These are phyloP conservation scores for Tapirus indicus DNA, from an alignment of 2,797 vertebrate genomes.

Conservation along the genomic window DNA sequence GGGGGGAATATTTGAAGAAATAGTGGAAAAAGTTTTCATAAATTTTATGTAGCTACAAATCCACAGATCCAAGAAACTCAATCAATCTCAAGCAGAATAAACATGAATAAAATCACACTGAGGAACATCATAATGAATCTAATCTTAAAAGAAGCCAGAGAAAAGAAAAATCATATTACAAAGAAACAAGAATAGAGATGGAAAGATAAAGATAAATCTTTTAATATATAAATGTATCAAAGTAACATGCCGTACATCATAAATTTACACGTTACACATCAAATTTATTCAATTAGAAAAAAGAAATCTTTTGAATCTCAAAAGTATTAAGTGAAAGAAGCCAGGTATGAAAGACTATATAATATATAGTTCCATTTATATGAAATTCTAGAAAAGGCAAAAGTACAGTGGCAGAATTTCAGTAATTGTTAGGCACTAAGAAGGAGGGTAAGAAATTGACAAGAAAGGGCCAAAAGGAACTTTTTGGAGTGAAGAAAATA, in stretches of 20 bases:
- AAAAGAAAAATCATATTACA: not conserved
- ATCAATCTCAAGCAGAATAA: not conserved
- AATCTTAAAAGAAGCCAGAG: not conserved
- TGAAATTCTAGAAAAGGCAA: constrained; percentile 30
- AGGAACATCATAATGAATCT: not conserved
- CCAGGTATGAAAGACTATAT: not conserved
- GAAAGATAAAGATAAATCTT: not conserved
- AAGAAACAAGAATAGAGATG: constrained; percentile 13
- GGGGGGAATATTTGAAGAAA: not conserved
- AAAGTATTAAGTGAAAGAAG: not conserved
- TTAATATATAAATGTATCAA: too few species aligned
- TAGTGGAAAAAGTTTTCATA: not conserved
- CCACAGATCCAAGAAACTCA: not conserved
- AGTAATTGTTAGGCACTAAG: not conserved
- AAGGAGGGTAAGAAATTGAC: not conserved
- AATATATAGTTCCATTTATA: not conserved
- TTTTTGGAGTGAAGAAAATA: not conserved
- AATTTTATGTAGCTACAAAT: constrained; percentile 25
- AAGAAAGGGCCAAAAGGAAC: not conserved
- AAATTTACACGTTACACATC: too few species aligned
- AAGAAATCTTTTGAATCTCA: not conserved
- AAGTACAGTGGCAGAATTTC: not conserved
- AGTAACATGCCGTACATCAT: too few species aligned
- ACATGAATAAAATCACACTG: not conserved
- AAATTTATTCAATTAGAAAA: too few species aligned